Base-by-base conservation (phyloP, 2,888 invertebrate species). In the Plusia festucae region DNA sequence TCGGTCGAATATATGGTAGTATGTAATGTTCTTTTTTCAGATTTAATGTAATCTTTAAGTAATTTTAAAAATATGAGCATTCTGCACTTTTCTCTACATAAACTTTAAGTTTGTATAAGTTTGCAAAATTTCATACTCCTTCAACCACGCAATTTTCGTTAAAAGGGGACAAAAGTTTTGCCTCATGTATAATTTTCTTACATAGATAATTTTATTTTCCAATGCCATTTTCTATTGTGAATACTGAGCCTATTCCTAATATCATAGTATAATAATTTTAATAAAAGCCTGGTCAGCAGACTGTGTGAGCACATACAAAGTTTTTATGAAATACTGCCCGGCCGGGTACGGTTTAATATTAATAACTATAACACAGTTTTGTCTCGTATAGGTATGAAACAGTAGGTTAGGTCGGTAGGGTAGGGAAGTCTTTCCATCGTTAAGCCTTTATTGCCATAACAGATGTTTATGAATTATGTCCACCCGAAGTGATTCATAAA, bases 401-500 rank as follows among this genome's bases (percentile, higher is more conserved):
- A 81, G 80, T 30, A 30, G 30, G 30, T 30, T 30, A 30, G 30
- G 30, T 9, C 67, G 72, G 70, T 40, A 72, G 59, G 73, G 74
- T 65, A 55, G 65, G 77, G 78, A 83, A 85, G 80, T 82, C 84
- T 83, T 83, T 73, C 78, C 72, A 83, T 88, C 90, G 89, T 90
- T 90, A 90, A 91, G 88, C 81, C 83, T 91, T 91, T 90, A 91
- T 87, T 85, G 83, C 85, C 63, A 56, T 84, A 76, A 85, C 91
- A 91, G 90, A 89, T 91, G 90, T 89, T 89, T 89, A 88, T 88
- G 89, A 90, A 90, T 88, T 88, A 88, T 86, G 81, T 82, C 85
- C 80, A 82, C 82, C 82, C 84, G 82, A 82, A 86, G 82, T 82
- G 81, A 85, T 87, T 85, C 85, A 86, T 89, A 86, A 84, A 82